A percentile compares a stretch with the other conserved stretches of the same genome.
These are phyloP conservation scores for Chloroceryle inda DNA, from an alignment of 2,797 vertebrate species.

Conservation along the genomic window DNA sequence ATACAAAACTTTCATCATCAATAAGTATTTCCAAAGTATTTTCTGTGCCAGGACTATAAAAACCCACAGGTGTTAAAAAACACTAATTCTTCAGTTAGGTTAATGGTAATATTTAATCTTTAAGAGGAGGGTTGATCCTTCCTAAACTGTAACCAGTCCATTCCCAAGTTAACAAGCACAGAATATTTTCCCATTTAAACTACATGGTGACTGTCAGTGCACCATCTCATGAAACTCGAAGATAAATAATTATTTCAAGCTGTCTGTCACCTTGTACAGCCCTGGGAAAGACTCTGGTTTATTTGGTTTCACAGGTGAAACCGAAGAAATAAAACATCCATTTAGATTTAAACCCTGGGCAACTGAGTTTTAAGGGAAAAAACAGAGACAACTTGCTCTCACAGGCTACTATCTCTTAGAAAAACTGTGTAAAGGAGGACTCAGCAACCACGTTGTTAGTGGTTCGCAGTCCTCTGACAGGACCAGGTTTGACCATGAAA, in stretches of 20 bases:
- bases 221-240: not conserved
- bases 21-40: not conserved
- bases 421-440: not conserved
- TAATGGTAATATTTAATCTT: not conserved
- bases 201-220: accelerated
- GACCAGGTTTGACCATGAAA: not conserved
- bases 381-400: not conserved
- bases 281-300: not conserved
- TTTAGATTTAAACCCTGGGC: not conserved
- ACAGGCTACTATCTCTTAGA: not conserved
- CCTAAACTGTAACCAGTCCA: not conserved
- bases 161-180: not conserved
- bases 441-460: not conserved
- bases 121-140: not conserved
- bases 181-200: not conserved
- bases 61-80: not conserved
- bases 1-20: not conserved
- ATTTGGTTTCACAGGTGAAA: not conserved
- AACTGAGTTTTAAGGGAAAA: not conserved
- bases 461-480: not conserved
- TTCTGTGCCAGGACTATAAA: not conserved
- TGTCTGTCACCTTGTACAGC: not conserved
- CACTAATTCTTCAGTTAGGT: not conserved
- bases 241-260: not conserved
- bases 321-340: not conserved